Conservation (phyloP, 30 jellyfish, hydroid and myxozoan species). For the Aurelia coerulea region DNA sequence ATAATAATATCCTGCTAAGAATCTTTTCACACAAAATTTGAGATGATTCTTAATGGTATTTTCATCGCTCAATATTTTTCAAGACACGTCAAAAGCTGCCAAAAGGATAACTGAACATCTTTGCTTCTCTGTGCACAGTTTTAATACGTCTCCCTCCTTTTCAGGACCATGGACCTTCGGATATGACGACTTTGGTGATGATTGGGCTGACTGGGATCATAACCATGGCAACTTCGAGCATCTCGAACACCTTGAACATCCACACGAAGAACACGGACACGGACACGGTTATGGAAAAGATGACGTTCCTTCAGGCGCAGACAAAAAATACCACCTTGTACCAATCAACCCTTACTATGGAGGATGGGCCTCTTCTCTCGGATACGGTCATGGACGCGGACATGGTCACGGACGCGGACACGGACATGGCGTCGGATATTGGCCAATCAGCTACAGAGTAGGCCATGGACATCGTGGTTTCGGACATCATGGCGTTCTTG, state of each 20-base stretch:
- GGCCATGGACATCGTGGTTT: conserved; percentile 70
- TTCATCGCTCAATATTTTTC: too few species aligned
- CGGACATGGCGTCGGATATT: conserved; percentile 56
- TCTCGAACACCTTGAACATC: conserved; percentile 67
- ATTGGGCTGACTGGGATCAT: conserved; percentile 99
- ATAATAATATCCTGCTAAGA: too few species aligned
- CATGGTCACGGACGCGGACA: conserved; percentile 56
- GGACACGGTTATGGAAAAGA: conserved; percentile 72
- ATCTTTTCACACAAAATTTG: too few species aligned
- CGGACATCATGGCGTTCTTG: conserved; percentile 67
- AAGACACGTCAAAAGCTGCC: too few species aligned
- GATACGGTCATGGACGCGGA: conserved; percentile 52
- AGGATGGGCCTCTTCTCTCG: conserved; percentile 50
- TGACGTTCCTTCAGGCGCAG: conserved; percentile 55
- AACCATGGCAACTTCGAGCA: conserved; percentile 90
- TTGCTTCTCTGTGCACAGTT: too few species aligned
- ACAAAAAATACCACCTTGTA: conserved; percentile 59
- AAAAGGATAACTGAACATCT: too few species aligned
- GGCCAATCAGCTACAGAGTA: conserved; percentile 71
- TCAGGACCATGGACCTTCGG: conserved; percentile 99
- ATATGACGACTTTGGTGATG: conserved; percentile 96
- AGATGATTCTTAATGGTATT: too few species aligned
- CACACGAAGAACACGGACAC: conserved; percentile 68
- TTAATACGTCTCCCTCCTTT: background rate
- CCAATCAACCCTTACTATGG: conserved; percentile 64